Evolutionary conservation across 2,888 invertebrate species (phyloP), one percentile per base, ranked within the genome.

Genomic region (Caenorhabditis becei): DNA sequence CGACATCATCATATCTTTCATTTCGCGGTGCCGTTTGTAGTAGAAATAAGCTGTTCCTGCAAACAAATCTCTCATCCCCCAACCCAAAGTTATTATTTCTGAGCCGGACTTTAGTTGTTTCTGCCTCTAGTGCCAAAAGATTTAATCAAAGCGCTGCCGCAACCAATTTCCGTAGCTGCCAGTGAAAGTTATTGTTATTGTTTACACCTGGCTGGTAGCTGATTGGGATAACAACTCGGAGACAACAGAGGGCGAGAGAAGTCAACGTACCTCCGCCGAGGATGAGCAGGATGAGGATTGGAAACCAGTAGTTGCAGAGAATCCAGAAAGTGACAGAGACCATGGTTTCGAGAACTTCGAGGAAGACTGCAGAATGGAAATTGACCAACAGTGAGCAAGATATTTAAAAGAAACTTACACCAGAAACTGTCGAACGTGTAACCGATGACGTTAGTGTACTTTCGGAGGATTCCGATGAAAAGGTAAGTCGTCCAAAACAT

Each of bases 1-100:
- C 10, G 69, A 69, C 69, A n/a, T 18, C 47, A 49, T 28, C 47
- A 69, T 16, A 0, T 69, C 69, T 11, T 49, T 20, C 0, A 20
- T n/a, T 28, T 58, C 58, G 0, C 44, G 44, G 2, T 47, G n/a
- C 16, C 59, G 20, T 23, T 58, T 66, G 54, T 37, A 69, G 11
- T 49, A 1, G 16, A 49, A 26, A 16, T 58, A 49, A 18, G 54
- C 58, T 5, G 28, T 14, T 24, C 18, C 67, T 67, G 66, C 18
- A 63, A 35, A 35, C 5, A 47, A 47, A 41, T 1, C n/a, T n/a
- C n/a, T n/a, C n/a, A n/a, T n/a, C n/a, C n/a, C n/a, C n/a, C n/a
- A n/a, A n/a, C n/a, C n/a, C n/a, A n/a, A n/a, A n/a, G n/a, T n/a
- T n/a, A n/a, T n/a, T n/a, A n/a, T n/a, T n/a, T n/a, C n/a, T n/a